A percentile compares a stretch with the other conserved stretches of the same genome.
Conservation (phyloP, 2,113 vertebrate species). For the Lutjanus erythropterus region DNA sequence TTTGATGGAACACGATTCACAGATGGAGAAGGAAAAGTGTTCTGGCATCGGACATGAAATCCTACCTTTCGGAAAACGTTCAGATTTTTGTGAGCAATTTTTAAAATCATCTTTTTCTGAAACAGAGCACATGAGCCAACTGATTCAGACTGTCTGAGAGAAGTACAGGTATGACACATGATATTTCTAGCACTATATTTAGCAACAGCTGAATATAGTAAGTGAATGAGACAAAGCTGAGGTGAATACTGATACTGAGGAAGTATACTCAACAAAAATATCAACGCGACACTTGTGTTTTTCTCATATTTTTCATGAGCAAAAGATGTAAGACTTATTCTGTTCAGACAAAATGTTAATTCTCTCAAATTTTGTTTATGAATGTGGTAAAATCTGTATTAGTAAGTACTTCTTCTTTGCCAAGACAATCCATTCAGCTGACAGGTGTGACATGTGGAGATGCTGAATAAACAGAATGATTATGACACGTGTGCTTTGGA, state of each 20-base stretch:
- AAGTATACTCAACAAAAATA: no score
- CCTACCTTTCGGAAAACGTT: not conserved
- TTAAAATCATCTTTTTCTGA: not conserved
- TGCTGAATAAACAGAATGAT: no score
- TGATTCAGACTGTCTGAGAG: not conserved
- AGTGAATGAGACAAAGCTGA: not conserved
- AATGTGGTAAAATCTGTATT: no score
- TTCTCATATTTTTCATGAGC: no score
- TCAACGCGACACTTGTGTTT: no score
- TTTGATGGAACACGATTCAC: constrained; percentile 53
- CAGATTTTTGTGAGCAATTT: not conserved
- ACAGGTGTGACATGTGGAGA: no score
- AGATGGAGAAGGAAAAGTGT: not conserved
- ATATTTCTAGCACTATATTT: not conserved
- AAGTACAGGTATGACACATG: not conserved
- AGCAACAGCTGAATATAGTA: not conserved
- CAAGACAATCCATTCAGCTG: no score
- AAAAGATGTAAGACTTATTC: no score
- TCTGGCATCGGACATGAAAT: not conserved
- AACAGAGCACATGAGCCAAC: not conserved
- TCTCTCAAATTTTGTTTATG: no score
- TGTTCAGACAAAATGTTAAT: no score
- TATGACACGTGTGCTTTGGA: no score
- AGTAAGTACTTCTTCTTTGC: no score
- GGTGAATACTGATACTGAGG: not conserved